Percentiles rank a stretch among this genome's conserved stretches.
Conservation (phyloP, 2,888 invertebrate species). For the Drosophila rellima region DNA sequence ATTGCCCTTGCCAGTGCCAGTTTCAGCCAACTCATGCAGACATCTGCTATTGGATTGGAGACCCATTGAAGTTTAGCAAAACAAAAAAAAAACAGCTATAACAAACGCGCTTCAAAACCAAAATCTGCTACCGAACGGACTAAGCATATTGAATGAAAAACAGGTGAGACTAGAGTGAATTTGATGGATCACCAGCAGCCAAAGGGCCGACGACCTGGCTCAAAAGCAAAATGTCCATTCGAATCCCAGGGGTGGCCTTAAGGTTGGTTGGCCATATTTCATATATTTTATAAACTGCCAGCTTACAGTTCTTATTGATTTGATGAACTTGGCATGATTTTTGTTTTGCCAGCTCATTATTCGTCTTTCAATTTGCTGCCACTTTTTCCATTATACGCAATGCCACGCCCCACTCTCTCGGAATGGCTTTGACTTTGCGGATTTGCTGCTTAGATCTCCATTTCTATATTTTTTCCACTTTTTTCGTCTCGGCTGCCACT, state of each 20-base stretch:
- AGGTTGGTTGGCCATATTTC: constrained; percentile 61
- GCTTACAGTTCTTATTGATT: constrained; percentile 69
- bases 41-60: constrained; percentile 44
- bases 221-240: constrained; percentile 22
- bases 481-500: constrained; percentile 58
- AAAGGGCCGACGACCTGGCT: not conserved
- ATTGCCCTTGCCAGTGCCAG: constrained; percentile 1
- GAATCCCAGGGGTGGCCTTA: constrained; percentile 19
- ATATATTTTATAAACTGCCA: constrained; percentile 64
- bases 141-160: constrained; percentile 66
- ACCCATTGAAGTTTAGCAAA: constrained; percentile 56
- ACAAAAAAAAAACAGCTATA: constrained; percentile 13
- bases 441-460: constrained; percentile 44
- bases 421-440: constrained; percentile 61
- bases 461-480: constrained; percentile 28
- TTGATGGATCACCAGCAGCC: constrained; percentile 67
- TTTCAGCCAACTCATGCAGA: constrained; percentile 45
- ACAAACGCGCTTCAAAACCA: constrained; percentile 63
- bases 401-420: constrained; percentile 10
- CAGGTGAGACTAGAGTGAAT: constrained; percentile 55
- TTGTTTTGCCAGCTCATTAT: constrained; percentile 79
- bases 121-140: constrained; percentile 41
- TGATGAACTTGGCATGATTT: constrained; percentile 75
- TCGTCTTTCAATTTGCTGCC: constrained; percentile 68
- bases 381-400: constrained; percentile 15